These are phyloP conservation scores for Furcula furcula DNA, from an alignment of 2,888 invertebrate species.

Conservation along the genomic window DNA sequence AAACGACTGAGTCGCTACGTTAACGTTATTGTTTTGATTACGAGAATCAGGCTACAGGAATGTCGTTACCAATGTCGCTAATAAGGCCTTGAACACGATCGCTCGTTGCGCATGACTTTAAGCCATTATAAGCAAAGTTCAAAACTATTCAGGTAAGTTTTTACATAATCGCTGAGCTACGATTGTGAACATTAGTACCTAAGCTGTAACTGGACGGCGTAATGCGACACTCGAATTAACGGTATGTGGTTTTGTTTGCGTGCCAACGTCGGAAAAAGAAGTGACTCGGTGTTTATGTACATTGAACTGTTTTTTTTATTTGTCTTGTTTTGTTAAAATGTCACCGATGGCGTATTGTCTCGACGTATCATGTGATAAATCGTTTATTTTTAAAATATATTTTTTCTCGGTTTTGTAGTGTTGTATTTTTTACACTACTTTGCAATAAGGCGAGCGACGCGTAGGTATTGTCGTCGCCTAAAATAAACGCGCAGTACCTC, in stretches of 20 bases:
- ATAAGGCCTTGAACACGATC: slow-evolving; percentile 27
- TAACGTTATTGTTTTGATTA: too few relatives aligned
- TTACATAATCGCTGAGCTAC: slow-evolving; percentile 12
- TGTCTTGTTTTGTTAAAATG: slow-evolving; percentile 23
- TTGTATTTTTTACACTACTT: too few relatives aligned
- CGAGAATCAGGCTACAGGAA: too few relatives aligned
- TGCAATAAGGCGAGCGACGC: too few relatives aligned
- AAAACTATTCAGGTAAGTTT: slow-evolving; percentile 20
- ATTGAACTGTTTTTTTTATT: slow-evolving; percentile 38
- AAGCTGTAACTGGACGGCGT: slow-evolving; percentile 15
- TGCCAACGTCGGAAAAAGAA: slow-evolving; percentile 51
- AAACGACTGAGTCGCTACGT: too few relatives aligned
- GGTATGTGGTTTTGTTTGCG: slow-evolving; percentile 33
- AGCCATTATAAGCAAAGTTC: slow-evolving; percentile 33
- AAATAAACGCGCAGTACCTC: too few relatives aligned
- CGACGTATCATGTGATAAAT: slow-evolving; percentile 20
- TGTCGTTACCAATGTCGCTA: slow-evolving; percentile 18
- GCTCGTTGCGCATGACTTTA: slow-evolving; percentile 42
- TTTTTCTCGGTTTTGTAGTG: too few relatives aligned
- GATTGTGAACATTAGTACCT: slow-evolving; percentile 11
- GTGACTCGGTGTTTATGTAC: slow-evolving; percentile 35
- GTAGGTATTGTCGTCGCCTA: too few relatives aligned
- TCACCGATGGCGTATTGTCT: slow-evolving; percentile 23
- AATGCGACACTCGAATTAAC: slow-evolving; percentile 23
- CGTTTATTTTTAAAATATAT: too few relatives aligned